Evolutionary conservation across 2,888 invertebrate genomes (phyloP), one percentile per base, ranked within the genome.

Genomic region (Philonicus albiceps): DNA sequence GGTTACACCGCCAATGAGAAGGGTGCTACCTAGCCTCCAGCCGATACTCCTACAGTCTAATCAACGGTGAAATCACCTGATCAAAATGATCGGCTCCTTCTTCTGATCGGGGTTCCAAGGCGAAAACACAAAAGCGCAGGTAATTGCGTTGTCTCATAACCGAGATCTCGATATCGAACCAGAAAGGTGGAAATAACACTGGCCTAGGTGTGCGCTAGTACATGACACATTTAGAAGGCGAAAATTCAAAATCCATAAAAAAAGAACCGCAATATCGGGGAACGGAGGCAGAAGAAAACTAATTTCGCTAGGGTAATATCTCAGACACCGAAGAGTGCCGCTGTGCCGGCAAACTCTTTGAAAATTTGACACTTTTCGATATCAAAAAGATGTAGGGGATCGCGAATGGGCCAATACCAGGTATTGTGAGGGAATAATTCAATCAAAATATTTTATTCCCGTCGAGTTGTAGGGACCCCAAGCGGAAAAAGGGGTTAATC

Each of bases 391-490:
- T 64, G 19, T 19, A 64, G 64, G 34, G 81, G 55, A 55, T n/a
- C 55, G 30, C 55, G 49, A 31, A 81, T 64, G 81, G 81, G 11
- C 81, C 81, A 81, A 55, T 81, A 81, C 81, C 81, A 34, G 81
- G 81, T 85, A 49, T 73, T 85, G 43, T 85, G 53, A 43, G 85
- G 74, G 85, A 43, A 85, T 85, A 85, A 85, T 85, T 85, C 73
- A 85, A 85, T 85, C 85, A 85, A 85, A 85, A 85, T 85, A 85
- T 85, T 85, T 85, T 85, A 85, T 85, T 53, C 75, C 55, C 81
- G 31, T 30, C 55, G 81, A 55, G 64, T 34, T 34, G 55, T 22
- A 81, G 30, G 19, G 31, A 81, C 55, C 80, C 81, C 81, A 55
- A 31, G 64, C 64, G 81, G 55, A 49, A 55, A n/a, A 81, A 81